Evolutionary conservation across 2,113 vertebrate genomes (phyloP).

Genomic region (Falcunculus frontatus): DNA sequence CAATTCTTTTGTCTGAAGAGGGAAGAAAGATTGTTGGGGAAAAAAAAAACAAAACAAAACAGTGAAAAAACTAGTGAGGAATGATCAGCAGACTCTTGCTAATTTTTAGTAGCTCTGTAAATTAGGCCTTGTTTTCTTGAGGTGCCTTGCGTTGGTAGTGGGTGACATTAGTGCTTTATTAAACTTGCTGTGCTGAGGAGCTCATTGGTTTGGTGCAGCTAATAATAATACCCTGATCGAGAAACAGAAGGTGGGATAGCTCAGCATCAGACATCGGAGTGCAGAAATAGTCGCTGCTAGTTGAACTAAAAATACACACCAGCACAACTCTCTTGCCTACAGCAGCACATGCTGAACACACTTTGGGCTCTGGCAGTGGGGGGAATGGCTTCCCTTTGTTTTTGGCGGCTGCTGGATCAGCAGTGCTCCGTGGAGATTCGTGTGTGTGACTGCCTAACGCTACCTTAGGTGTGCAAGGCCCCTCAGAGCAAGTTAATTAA

Average conservation of each 20-base stretch:
- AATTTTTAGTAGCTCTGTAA: constrained; percentile 12
- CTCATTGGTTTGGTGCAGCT: not conserved
- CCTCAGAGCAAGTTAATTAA: not conserved
- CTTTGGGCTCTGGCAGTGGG: not conserved
- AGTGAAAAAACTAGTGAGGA: not conserved
- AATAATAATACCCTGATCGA: constrained; percentile 28
- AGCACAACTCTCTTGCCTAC: not conserved
- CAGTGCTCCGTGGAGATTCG: not conserved
- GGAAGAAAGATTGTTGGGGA: not conserved
- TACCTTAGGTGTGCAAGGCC: not conserved
- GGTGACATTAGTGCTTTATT: constrained; percentile 33
- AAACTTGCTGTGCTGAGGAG: not conserved
- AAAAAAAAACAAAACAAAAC: not conserved
- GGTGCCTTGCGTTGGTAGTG: not conserved
- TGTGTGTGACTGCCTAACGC: fast-evolving
- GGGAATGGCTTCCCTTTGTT: not conserved
- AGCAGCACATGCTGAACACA: not conserved
- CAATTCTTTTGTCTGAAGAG: not conserved
- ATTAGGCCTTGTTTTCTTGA: constrained; percentile 24
- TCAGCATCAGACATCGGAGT: not conserved
- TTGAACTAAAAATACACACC: constrained; percentile 52
- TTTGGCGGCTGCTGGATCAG: not conserved
- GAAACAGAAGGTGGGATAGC: constrained; percentile 58
- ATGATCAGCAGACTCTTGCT: not conserved
- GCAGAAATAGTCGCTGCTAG: constrained; percentile 1